Evolutionary conservation across 2,888 invertebrate species (phyloP).

Genomic region (Stenodema calcarata): DNA sequence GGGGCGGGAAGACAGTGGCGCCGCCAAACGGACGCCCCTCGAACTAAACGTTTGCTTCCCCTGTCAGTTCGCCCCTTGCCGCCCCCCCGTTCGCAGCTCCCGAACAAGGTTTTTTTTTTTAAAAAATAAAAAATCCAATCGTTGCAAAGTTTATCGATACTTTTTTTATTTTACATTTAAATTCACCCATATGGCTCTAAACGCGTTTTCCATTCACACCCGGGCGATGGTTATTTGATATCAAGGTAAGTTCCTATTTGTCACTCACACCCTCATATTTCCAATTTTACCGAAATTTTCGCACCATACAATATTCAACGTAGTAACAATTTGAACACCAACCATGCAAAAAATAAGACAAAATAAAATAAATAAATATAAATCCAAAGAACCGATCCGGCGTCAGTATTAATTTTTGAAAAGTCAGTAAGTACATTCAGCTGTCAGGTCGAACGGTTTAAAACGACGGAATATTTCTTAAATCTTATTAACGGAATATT

Average conservation of each 20-base stretch:
- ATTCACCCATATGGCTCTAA: constrained; percentile 8
- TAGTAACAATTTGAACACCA: too few species aligned
- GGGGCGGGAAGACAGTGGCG: constrained; percentile 33
- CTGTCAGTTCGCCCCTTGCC: constrained; percentile 41
- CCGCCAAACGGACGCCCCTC: neutral
- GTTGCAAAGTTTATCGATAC: neutral
- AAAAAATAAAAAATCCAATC: too few species aligned
- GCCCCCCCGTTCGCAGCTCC: constrained; percentile 36
- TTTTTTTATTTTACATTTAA: constrained; percentile 12
- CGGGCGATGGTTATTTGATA: constrained; percentile 44
- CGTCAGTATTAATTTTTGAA: too few species aligned
- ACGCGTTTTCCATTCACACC: constrained; percentile 20
- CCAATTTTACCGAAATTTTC: neutral
- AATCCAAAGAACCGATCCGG: too few species aligned
- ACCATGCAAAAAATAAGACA: too few species aligned
- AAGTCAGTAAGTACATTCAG: too few species aligned
- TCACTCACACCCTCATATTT: neutral
- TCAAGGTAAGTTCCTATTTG: constrained; percentile 20
- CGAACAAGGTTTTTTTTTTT: neutral
- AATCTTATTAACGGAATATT: too few species aligned
- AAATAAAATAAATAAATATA: too few species aligned
- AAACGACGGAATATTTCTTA: too few species aligned
- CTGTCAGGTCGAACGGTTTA: too few species aligned
- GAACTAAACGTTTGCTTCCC: constrained; percentile 29
- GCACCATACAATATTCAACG: neutral